phyloP scores from a whole-genome alignment of 2,113 vertebrate species.

The Sturnira hondurensis region DNA sequence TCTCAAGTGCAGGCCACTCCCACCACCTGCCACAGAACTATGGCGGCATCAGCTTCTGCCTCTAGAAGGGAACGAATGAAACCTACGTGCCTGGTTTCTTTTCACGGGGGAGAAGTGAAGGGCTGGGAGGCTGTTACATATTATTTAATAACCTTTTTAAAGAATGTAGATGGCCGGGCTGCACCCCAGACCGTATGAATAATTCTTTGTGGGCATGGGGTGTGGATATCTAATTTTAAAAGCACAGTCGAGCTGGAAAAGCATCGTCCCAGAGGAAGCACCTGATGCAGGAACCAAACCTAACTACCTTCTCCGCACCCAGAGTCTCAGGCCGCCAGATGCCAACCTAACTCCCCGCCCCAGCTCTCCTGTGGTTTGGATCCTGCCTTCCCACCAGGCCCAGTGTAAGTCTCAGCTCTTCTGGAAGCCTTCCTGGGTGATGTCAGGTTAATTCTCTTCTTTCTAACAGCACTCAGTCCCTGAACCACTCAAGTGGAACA shows the following conservation, averaged over 20 bases:
- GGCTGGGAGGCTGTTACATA: not conserved
- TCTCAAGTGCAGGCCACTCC: not conserved
- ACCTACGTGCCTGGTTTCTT: not conserved
- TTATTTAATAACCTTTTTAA: slow-evolving; percentile 2
- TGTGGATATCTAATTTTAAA: slow-evolving; percentile 5
- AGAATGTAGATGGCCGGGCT: not conserved
- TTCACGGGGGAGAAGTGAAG: not conserved
- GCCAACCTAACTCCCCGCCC: not conserved
- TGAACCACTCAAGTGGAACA: not conserved
- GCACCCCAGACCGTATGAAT: not conserved
- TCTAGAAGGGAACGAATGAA: not conserved
- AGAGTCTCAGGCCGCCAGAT: not conserved
- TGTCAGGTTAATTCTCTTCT: not conserved
- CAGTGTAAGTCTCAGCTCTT: not conserved
- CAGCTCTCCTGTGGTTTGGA: not conserved
- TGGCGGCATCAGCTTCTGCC: not conserved
- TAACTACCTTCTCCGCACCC: not conserved
- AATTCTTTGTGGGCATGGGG: not conserved
- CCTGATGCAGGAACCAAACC: not conserved
- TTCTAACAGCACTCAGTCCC: not conserved
- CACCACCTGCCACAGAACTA: not conserved
- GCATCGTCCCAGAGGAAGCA: not conserved
- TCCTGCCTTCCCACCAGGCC: not conserved
- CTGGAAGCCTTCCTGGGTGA: slow-evolving; percentile 21
- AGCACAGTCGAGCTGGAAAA: not conserved